Evolutionary conservation across 2,888 invertebrate genomes (phyloP).

Genomic region (Zaprionus obscuricornis): DNA sequence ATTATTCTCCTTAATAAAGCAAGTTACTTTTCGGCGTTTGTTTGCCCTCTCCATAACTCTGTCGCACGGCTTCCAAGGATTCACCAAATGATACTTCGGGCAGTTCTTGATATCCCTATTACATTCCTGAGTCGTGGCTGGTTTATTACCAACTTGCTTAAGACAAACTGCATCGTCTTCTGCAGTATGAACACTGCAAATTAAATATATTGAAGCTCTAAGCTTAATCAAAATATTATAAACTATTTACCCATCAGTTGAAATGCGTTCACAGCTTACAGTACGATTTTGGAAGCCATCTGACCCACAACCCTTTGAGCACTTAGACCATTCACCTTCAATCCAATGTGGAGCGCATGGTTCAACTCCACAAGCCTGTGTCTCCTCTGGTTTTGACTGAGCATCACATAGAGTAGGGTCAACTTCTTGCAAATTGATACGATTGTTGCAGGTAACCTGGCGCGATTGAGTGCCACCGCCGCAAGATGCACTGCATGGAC

Average conservation of each 20-base stretch:
- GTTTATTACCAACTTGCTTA: conserved; percentile 88
- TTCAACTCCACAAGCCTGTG: conserved; percentile 89
- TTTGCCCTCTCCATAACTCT: conserved; percentile 94
- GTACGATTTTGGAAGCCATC: conserved; percentile 88
- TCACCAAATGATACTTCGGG: conserved; percentile 93
- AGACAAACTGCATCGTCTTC: conserved; percentile 91
- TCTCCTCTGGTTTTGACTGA: conserved; percentile 88
- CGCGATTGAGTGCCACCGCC: conserved; percentile 94
- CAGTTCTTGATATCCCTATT: conserved; percentile 89
- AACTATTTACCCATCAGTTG: conserved; percentile 86
- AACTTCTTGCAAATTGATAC: conserved; percentile 88
- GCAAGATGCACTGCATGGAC: conserved; percentile 92
- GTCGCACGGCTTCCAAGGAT: conserved; percentile 97
- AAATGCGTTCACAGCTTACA: conserved; percentile 91
- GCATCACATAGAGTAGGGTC: conserved; percentile 91
- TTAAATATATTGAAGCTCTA: background rate
- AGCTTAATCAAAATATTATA: fast-evolving
- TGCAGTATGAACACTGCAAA: conserved; percentile 86
- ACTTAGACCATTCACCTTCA: conserved; percentile 90
- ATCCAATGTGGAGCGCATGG: conserved; percentile 93
- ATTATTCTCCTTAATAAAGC: conserved; percentile 87
- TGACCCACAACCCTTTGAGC: conserved; percentile 92
- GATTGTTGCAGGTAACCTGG: conserved; percentile 91
- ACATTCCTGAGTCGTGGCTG: conserved; percentile 88
- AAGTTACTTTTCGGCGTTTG: conserved; percentile 91